These are phyloP conservation scores for Carcharodon carcharias DNA, from an alignment of 2,797 vertebrate species.

Conservation along the genomic window DNA sequence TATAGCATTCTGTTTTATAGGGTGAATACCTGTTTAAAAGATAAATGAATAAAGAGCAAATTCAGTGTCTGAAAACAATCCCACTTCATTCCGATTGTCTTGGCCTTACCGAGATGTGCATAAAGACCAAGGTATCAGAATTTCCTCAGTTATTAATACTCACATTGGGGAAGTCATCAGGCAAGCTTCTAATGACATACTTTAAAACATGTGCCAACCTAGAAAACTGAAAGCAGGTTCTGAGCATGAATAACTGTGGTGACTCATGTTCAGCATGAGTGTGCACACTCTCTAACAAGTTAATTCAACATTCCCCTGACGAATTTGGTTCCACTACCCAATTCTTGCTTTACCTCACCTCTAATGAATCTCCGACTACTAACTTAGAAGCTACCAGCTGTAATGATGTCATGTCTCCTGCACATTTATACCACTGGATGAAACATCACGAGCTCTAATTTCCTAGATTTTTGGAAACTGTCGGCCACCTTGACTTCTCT, in stretches of 20 bases:
- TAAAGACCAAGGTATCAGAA: neutral
- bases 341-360: neutral
- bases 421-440: neutral
- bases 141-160: neutral
- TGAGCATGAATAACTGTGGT: neutral
- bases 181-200: neutral
- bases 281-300: neutral
- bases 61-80: neutral
- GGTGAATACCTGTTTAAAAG: neutral
- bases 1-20: too few relatives aligned
- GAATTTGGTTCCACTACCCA: neutral
- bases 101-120: neutral
- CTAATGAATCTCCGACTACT: neutral
- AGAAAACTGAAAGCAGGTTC: neutral
- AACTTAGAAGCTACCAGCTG: neutral
- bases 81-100: neutral
- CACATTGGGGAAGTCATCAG: neutral
- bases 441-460: neutral
- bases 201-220: neutral
- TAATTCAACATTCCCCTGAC: neutral
- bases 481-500: neutral
- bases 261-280: neutral
- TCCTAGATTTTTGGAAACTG: neutral
- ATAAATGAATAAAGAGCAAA: neutral
- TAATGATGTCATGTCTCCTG: neutral